These are phyloP conservation scores for Miichthys miiuy DNA, from an alignment of 2,797 vertebrate species.

Conservation along the genomic window DNA sequence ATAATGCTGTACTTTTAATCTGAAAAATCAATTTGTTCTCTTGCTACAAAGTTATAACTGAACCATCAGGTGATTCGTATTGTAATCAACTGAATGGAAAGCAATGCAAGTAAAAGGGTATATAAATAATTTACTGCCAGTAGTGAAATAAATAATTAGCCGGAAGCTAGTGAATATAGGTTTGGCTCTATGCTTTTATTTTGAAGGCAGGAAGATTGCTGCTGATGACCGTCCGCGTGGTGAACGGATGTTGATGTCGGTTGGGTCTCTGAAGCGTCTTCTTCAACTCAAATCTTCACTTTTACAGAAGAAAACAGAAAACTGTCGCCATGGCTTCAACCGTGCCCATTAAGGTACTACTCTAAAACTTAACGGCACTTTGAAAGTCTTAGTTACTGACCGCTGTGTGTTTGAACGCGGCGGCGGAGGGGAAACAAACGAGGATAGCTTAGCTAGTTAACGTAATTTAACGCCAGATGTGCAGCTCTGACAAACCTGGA, in stretches of 20 bases:
- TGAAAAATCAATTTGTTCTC: no score
- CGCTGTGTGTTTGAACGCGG: not conserved
- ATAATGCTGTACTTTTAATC: not conserved
- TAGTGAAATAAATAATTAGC: no score
- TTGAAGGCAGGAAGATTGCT: conserved; percentile 56
- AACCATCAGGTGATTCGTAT: no score
- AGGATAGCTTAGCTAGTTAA: not conserved
- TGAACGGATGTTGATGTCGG: conserved; percentile 19
- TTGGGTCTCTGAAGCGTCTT: not conserved
- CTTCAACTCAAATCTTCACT: conserved; percentile 4
- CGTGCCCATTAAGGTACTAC: conserved; percentile 76
- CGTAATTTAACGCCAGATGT: not conserved
- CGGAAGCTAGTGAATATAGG: not conserved
- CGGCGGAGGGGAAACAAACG: not conserved
- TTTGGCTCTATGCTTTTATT: conserved; percentile 48
- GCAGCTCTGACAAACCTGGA: conserved; percentile 5
- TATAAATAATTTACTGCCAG: not conserved
- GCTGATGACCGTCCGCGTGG: not conserved
- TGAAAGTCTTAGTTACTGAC: accelerated
- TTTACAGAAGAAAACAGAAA: not conserved
- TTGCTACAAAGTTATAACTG: no score
- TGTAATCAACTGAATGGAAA: not conserved
- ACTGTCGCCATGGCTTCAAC: conserved; percentile 68
- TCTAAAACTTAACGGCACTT: accelerated
- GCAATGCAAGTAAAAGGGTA: not conserved